Evolutionary conservation across 2,888 invertebrate species (phyloP), one percentile per base, ranked within the genome.

Genomic region (Cabera pusaria): DNA sequence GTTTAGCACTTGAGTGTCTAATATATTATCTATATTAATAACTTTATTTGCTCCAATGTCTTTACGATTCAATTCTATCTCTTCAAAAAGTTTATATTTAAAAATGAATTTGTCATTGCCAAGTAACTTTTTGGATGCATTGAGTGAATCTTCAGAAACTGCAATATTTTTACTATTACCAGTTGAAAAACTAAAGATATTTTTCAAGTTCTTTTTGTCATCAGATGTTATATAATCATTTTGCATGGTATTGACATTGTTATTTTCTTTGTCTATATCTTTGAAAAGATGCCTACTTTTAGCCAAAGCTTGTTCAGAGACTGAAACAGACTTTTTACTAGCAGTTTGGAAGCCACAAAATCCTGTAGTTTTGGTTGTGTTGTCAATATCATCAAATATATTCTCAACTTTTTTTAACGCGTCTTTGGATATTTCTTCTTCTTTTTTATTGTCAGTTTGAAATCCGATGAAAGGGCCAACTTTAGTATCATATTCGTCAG

Each of bases 1-100:
- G 24, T 77, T 68, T 5, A 83, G 44, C 1, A 81, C 49, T 76
- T 83, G 75, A 3, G 86, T 84, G 39, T 86, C 62, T 32, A 84
- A 55, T 4, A 73, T 51, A 12, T 22, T 29, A 5, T 55, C 52
- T 19, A 45, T 21, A 32, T 27, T 9, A 2, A 17, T 2, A 14
- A 7, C 11, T 3, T 5, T 8, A 14, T 41, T 25, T 7, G 20
- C 4, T 39, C 42, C 21, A 11, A 6, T n/a, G n/a, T n/a, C n/a
- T n/a, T n/a, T n/a, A n/a, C n/a, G n/a, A n/a, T n/a, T n/a, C n/a
- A n/a, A n/a, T n/a, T n/a, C n/a, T n/a, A n/a, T n/a, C n/a, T n/a
- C n/a, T n/a, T n/a, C n/a, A n/a, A n/a, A n/a, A n/a, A n/a, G n/a
- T n/a, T n/a, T n/a, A n/a, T n/a, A n/a, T n/a, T n/a, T n/a, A n/a